A percentile compares a stretch with the other conserved stretches of the same genome.
Evolutionary conservation across 2,113 vertebrate genomes (phyloP).

Genomic region (Isurus oxyrinchus): DNA sequence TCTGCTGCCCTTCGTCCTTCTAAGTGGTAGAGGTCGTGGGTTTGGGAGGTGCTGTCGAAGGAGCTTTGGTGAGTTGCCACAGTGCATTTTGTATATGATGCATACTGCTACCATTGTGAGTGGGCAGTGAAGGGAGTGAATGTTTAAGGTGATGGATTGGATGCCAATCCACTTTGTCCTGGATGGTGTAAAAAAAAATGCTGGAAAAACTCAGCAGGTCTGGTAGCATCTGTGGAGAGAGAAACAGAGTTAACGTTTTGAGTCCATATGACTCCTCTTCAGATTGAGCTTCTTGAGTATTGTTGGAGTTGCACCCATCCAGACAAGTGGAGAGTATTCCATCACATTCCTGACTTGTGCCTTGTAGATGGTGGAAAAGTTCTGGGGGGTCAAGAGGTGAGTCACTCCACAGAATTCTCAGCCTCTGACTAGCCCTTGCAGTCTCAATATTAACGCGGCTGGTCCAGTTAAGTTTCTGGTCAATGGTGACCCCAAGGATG

Average conservation of each 20-base stretch:
- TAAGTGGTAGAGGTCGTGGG: background rate
- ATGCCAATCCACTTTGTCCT: too few relatives aligned
- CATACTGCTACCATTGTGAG: background rate
- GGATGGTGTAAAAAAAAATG: too few relatives aligned
- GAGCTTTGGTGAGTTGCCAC: background rate
- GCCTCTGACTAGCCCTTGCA: background rate
- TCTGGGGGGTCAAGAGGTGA: background rate
- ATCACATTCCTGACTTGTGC: background rate
- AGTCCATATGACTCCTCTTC: too few relatives aligned
- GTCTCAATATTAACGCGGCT: background rate
- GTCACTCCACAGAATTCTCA: background rate
- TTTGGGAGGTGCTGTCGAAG: background rate
- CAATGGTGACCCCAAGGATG: background rate
- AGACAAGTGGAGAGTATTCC: background rate
- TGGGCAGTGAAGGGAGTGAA: background rate
- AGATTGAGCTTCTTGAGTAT: too few relatives aligned
- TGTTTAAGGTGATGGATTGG: too few relatives aligned
- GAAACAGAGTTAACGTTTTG: too few relatives aligned
- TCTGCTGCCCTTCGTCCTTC: background rate
- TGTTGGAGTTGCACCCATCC: too few relatives aligned
- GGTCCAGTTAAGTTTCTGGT: background rate
- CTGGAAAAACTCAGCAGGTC: too few relatives aligned
- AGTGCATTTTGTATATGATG: background rate
- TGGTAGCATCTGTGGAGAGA: too few relatives aligned
- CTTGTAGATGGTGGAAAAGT: too few relatives aligned